These are phyloP conservation scores for Pristionchus mayeri DNA, from an alignment of 2,888 invertebrate genomes.

Conservation along the genomic window DNA sequence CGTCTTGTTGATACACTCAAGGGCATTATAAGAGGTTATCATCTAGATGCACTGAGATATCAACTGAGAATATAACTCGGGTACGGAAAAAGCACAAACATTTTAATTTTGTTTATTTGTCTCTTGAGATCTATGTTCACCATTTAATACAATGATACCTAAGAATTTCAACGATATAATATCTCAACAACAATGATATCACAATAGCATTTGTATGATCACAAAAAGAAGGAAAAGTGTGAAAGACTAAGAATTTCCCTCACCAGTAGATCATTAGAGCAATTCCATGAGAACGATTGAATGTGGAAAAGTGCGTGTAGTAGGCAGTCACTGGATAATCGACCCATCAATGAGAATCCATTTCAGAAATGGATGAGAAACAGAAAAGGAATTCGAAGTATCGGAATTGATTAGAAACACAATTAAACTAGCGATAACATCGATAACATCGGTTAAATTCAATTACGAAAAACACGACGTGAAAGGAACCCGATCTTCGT, in stretches of 20 bases:
- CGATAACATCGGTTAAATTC: constrained; percentile 28
- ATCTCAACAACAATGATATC: constrained; percentile 27
- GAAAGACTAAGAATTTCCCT: constrained; percentile 5
- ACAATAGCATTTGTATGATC: neutral
- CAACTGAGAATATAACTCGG: neutral
- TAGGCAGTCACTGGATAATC: constrained; percentile 18
- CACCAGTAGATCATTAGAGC: neutral
- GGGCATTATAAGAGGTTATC: neutral
- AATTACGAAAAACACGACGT: neutral
- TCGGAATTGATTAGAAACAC: neutral
- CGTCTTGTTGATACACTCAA: neutral
- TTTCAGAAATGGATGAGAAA: constrained; percentile 25
- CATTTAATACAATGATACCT: neutral
- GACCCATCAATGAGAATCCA: constrained; percentile 12
- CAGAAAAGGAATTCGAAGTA: constrained; percentile 19
- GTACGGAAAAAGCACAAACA: neutral
- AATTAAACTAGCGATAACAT: constrained; percentile 13
- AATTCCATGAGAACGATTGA: constrained; percentile 18
- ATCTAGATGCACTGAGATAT: neutral
- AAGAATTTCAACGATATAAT: constrained; percentile 9
- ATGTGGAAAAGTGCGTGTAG: constrained; percentile 1
- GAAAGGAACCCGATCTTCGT: neutral
- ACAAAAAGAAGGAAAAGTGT: constrained; percentile 7
- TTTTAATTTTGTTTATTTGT: neutral
- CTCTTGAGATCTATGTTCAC: constrained; percentile 2